phyloP scores from a whole-genome alignment of 2,888 invertebrate genomes.

The Strigamia transsilvanica region DNA sequence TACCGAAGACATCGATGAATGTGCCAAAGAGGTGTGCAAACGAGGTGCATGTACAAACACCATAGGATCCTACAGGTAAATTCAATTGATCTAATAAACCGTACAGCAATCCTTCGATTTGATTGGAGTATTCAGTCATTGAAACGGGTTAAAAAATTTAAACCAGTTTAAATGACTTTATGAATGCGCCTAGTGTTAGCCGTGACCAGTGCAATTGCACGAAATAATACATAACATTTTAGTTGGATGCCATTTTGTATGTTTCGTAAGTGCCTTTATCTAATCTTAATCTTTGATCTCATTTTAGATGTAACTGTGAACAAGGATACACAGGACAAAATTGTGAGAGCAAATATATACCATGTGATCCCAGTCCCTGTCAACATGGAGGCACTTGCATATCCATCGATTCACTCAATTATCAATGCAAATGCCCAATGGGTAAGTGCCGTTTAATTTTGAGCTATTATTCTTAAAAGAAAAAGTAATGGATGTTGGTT shows the following conservation, averaged over 20 bases:
- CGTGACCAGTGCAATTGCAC: no score
- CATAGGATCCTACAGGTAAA: constrained; percentile 88
- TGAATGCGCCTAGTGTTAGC: no score
- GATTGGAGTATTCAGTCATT: no score
- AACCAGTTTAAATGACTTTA: no score
- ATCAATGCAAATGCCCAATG: constrained; percentile 81
- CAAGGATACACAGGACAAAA: constrained; percentile 91
- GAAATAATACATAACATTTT: no score
- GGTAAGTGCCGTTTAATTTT: constrained; percentile 69
- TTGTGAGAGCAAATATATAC: constrained; percentile 91
- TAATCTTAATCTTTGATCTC: constrained; percentile 23
- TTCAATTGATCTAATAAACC: no score
- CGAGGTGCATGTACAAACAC: constrained; percentile 91
- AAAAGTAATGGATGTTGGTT: not conserved
- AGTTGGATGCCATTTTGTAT: no score
- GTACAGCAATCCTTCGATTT: no score
- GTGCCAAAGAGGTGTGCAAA: constrained; percentile 80
- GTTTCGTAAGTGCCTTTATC: no score
- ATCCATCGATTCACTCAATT: constrained; percentile 79
- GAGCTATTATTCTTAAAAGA: not conserved
- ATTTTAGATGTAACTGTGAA: constrained; percentile 83
- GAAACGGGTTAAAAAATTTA: no score
- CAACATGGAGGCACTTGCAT: constrained; percentile 87
- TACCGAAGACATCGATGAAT: constrained; percentile 89
- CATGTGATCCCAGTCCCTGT: constrained; percentile 92